Evolutionary conservation across 1,140 invertebrate genomes (phyloP).

Genomic region (Pseudoatta argentina): DNA sequence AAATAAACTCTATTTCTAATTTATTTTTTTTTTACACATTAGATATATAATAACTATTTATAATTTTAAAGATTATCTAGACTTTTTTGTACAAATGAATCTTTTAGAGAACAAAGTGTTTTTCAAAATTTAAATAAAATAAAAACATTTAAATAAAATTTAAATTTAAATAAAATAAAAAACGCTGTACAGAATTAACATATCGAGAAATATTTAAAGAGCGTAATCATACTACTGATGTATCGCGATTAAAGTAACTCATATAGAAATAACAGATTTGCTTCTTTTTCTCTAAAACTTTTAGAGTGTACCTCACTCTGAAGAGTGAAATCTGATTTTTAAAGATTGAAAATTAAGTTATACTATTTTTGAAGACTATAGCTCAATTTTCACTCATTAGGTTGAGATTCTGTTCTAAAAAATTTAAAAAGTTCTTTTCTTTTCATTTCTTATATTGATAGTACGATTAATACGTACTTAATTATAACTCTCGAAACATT

Average conservation of each 20-base stretch:
- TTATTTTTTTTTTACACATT: not conserved
- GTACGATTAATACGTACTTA: not conserved
- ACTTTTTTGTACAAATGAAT: not conserved
- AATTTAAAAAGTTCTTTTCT: no score
- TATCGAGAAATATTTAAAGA: not conserved
- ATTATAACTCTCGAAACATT: conserved; percentile 20
- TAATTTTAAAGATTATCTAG: not conserved
- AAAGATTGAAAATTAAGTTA: no score
- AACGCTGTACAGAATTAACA: not conserved
- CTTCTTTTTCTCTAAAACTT: no score
- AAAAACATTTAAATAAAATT: no score
- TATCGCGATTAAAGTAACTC: conserved; percentile 8
- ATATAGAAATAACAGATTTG: not conserved
- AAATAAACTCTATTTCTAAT: not conserved
- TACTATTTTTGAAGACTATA: no score
- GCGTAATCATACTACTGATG: not conserved
- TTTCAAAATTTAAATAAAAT: not conserved
- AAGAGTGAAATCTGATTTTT: no score
- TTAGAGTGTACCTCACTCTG: no score
- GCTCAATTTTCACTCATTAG: no score
- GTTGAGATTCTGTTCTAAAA: no score
- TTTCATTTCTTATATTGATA: not conserved
- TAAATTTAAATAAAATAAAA: not conserved
- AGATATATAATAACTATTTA: not conserved
- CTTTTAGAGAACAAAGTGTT: not conserved